phyloP scores from a whole-genome alignment of 2,113 vertebrate genomes.

The Butastur rufipennis region DNA sequence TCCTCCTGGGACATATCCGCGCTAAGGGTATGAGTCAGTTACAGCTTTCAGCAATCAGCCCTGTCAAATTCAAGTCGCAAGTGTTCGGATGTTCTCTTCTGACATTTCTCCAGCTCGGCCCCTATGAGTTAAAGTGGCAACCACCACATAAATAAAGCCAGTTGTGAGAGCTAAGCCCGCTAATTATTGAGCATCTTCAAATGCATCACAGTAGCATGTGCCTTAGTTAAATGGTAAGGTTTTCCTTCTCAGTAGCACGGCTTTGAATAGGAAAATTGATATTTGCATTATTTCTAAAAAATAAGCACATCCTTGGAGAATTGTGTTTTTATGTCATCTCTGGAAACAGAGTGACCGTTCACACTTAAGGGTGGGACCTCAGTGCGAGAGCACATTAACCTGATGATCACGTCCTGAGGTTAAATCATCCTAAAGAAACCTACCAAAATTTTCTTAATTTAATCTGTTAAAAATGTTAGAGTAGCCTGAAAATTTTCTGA shows the following conservation, averaged over 20 bases:
- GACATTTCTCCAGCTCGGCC: background rate
- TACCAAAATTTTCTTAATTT: background rate
- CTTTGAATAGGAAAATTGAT: background rate
- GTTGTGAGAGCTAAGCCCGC: background rate
- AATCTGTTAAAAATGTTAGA: background rate
- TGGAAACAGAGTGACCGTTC: background rate
- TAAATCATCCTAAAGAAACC: background rate
- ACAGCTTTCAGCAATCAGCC: background rate
- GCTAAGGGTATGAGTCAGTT: background rate
- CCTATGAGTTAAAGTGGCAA: background rate
- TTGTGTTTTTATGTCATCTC: background rate
- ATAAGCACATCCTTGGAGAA: rapidly evolving
- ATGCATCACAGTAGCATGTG: background rate
- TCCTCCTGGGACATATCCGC: background rate
- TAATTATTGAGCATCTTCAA: background rate
- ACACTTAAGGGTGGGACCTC: background rate
- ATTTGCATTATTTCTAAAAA: background rate
- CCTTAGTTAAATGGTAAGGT: background rate
- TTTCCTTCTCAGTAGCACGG: rapidly evolving
- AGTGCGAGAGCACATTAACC: background rate
- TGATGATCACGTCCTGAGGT: background rate
- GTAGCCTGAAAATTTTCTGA: background rate
- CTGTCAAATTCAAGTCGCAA: background rate
- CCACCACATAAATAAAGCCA: background rate
- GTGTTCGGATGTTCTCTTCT: background rate